phyloP scores from a whole-genome alignment of 2,888 invertebrate species.

The Oxytorus armatus region DNA sequence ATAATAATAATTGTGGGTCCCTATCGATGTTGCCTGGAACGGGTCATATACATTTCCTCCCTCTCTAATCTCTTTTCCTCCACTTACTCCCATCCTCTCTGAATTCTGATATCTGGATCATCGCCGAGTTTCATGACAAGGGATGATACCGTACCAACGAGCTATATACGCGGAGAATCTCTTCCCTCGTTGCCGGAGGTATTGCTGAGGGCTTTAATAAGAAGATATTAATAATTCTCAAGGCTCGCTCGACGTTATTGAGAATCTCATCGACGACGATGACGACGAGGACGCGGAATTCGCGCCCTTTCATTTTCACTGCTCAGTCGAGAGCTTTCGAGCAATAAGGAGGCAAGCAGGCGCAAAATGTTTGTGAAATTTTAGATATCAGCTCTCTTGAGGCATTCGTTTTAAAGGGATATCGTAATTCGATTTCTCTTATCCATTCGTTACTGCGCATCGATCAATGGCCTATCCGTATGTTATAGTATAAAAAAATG shows the following conservation, averaged over 20 bases:
- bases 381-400: not conserved
- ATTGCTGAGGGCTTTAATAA: conserved; percentile 59
- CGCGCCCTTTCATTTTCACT: conserved; percentile 3
- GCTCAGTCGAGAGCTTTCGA: conserved; percentile 5
- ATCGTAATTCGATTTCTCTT: not conserved
- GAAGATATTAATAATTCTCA: conserved; percentile 63
- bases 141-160: conserved; percentile 2
- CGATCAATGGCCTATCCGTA: not conserved
- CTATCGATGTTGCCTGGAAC: not conserved
- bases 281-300: conserved; percentile 49
- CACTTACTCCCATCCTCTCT: not conserved
- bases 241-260: conserved; percentile 38
- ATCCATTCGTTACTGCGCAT: not conserved
- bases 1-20: not conserved
- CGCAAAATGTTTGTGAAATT: conserved; percentile 7
- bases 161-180: not conserved
- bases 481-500: not conserved
- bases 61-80: conserved; percentile 16
- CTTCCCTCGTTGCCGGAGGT: conserved; percentile 24
- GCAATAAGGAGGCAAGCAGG: not conserved
- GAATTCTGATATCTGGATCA: conserved; percentile 16
- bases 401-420: not conserved
- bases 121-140: conserved; percentile 11
- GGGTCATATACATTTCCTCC: conserved; percentile 28
- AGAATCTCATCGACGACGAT: conserved; percentile 33